A percentile compares a stretch with the other conserved stretches of the same genome.
Evolutionary conservation across 2,113 vertebrate genomes (phyloP).

Genomic region (Pelodiscus sinensis): DNA sequence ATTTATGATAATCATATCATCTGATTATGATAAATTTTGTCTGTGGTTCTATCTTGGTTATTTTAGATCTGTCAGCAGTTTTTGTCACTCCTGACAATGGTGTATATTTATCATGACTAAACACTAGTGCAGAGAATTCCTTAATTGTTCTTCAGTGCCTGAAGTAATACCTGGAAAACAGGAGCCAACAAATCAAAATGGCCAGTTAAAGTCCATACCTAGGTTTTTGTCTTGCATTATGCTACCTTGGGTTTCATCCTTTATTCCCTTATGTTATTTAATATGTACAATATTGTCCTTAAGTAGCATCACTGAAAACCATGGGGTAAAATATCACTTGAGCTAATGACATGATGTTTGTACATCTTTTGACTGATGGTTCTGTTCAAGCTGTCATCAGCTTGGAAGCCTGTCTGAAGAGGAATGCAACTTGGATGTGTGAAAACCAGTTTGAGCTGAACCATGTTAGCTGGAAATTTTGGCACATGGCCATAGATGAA

Average conservation of each 20-base stretch:
- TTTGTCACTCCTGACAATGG: background rate
- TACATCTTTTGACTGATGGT: background rate
- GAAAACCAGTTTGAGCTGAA: background rate
- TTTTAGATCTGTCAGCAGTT: slow-evolving; percentile 13
- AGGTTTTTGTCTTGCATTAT: background rate
- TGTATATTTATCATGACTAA: background rate
- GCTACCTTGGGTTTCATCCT: background rate
- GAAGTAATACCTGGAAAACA: background rate
- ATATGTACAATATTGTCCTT: background rate
- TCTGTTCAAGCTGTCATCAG: background rate
- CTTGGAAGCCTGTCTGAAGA: background rate
- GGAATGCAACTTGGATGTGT: background rate
- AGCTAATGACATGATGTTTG: background rate
- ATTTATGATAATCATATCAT: background rate
- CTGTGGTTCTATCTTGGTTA: background rate
- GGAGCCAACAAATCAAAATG: background rate
- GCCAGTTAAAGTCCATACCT: background rate
- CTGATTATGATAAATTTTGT: accelerated
- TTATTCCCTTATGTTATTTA: accelerated
- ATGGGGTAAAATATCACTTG: background rate
- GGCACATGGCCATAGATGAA: background rate
- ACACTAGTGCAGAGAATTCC: background rate
- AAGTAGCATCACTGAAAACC: background rate
- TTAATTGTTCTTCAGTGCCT: background rate
- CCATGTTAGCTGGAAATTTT: background rate